Conservation (phyloP, 2,888 invertebrate species). For the Agonopterix subpropinquella region DNA sequence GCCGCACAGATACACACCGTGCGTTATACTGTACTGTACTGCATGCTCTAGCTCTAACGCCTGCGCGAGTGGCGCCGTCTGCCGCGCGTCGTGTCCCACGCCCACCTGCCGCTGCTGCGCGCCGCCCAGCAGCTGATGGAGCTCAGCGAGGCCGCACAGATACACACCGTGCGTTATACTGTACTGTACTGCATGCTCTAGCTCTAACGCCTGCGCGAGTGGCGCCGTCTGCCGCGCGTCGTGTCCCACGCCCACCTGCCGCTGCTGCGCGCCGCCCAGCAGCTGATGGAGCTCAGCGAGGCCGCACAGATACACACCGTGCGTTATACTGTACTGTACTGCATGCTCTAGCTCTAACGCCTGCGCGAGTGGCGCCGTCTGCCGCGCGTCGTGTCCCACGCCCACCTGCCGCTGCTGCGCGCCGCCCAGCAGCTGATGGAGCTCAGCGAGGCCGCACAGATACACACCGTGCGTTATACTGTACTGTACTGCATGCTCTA, state of each 20-base stretch:
- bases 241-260: slow-evolving; percentile 96
- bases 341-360: slow-evolving; percentile 38
- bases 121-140: slow-evolving; percentile 93
- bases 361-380: slow-evolving; percentile 97
- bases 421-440: slow-evolving; percentile 93
- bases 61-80: slow-evolving; percentile 97
- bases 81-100: slow-evolving; percentile 94
- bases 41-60: slow-evolving; percentile 38
- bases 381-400: slow-evolving; percentile 94
- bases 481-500: too few relatives aligned
- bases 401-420: slow-evolving; percentile 94
- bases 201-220: slow-evolving; percentile 91
- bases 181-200: too few relatives aligned
- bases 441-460: slow-evolving; percentile 77
- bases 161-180: slow-evolving; percentile 53
- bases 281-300: slow-evolving; percentile 82
- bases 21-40: slow-evolving; percentile 13
- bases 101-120: slow-evolving; percentile 94
- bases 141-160: slow-evolving; percentile 77
- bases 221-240: slow-evolving; percentile 94
- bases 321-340: slow-evolving; percentile 13
- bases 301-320: slow-evolving; percentile 75
- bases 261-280: slow-evolving; percentile 95
- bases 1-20: slow-evolving; percentile 75
- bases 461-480: slow-evolving; percentile 53